phyloP scores from a whole-genome alignment of 92 coral and sea anemone species.

The Montipora capitata region DNA sequence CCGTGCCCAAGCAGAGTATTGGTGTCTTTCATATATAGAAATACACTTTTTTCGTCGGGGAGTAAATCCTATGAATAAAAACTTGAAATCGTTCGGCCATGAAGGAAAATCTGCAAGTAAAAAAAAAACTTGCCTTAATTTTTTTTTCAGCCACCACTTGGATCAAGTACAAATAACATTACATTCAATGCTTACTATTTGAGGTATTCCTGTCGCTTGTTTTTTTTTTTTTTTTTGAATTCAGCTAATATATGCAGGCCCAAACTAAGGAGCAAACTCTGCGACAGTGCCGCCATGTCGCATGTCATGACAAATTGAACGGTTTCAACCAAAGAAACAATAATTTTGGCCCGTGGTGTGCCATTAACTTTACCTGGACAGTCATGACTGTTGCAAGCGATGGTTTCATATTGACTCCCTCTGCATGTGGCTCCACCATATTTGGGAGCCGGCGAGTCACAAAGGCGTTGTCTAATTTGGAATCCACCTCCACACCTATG shows the following conservation, averaged over 20 bases:
- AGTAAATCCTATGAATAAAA: constrained; percentile 35
- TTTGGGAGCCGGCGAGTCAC: constrained; percentile 69
- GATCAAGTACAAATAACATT: too few relatives aligned
- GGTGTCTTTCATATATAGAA: constrained; percentile 81
- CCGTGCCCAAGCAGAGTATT: constrained; percentile 79
- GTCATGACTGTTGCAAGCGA: constrained; percentile 43
- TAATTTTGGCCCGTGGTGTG: too few relatives aligned
- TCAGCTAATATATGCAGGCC: too few relatives aligned
- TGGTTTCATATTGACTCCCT: constrained; percentile 54
- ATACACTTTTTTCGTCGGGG: constrained; percentile 70
- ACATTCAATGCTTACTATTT: too few relatives aligned
- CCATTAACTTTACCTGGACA: constrained; percentile 63
- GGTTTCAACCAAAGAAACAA: too few relatives aligned
- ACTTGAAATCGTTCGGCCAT: constrained; percentile 85
- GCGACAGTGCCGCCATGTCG: too few relatives aligned
- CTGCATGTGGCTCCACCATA: constrained; percentile 69
- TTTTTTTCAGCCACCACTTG: too few relatives aligned
- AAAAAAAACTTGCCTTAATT: background rate
- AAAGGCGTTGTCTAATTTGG: constrained; percentile 52
- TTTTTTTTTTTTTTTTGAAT: too few relatives aligned
- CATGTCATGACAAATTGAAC: too few relatives aligned
- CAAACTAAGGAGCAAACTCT: too few relatives aligned
- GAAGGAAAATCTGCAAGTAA: constrained; percentile 69
- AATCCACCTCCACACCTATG: constrained; percentile 77
- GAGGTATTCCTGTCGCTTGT: too few relatives aligned